These are phyloP conservation scores for Xestoiulus laeticollis DNA, from an alignment of 2,888 invertebrate genomes.

Conservation along the genomic window DNA sequence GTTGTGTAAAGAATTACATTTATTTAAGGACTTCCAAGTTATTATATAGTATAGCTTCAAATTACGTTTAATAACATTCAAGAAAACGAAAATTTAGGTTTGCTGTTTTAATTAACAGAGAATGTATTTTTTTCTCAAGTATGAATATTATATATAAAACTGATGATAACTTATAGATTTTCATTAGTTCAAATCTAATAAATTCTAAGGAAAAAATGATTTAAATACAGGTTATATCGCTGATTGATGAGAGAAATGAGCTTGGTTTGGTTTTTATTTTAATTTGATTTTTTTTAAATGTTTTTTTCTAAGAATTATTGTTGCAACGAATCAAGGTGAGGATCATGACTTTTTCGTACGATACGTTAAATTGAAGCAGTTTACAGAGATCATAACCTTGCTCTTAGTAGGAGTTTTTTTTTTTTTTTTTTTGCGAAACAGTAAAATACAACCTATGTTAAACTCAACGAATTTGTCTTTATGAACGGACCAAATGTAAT, in stretches of 20 bases:
- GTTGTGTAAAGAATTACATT: too few species aligned
- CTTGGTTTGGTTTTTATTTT: not conserved
- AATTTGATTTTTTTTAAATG: not conserved
- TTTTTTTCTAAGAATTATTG: not conserved
- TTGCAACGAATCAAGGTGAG: not conserved
- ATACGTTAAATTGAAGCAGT: not conserved
- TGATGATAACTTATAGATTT: too few species aligned
- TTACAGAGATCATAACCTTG: conserved; percentile 2
- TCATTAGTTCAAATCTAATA: not conserved
- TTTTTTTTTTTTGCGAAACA: not conserved
- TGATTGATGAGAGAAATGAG: not conserved
- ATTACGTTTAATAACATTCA: too few species aligned
- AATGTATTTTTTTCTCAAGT: too few species aligned
- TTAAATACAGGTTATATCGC: conserved; percentile 1
- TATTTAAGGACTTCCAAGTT: too few species aligned
- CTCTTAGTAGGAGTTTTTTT: not conserved
- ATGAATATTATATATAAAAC: too few species aligned
- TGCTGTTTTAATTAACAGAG: too few species aligned
- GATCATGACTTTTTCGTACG: not conserved
- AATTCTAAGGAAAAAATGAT: not conserved
- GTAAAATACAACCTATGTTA: not conserved
- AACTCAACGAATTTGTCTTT: not conserved
- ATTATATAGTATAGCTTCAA: too few species aligned
- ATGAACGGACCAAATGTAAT: conserved; percentile 24
- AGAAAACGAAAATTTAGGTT: too few species aligned